phyloP scores from a whole-genome alignment of 1,140 invertebrate genomes.

The Whitmania pigra region DNA sequence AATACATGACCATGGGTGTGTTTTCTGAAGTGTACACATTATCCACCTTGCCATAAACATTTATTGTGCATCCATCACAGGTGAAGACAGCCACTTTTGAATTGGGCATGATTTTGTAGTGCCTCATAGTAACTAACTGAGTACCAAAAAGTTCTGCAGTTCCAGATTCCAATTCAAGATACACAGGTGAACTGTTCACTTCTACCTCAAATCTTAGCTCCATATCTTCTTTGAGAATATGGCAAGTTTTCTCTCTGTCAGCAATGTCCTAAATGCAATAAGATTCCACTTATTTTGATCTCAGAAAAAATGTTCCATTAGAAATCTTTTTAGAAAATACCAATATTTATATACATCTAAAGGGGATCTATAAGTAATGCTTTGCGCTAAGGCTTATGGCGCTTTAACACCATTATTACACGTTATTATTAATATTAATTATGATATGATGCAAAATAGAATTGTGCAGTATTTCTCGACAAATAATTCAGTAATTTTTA shows the following conservation, averaged over 20 bases:
- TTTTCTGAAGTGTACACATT: conserved; percentile 86
- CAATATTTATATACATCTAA: too few relatives aligned
- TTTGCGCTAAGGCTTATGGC: too few relatives aligned
- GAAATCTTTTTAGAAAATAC: too few relatives aligned
- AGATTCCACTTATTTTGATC: too few relatives aligned
- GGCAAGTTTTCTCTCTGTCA: conserved; percentile 26
- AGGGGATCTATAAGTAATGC: too few relatives aligned
- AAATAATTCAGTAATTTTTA: too few relatives aligned
- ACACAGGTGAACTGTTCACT: conserved; percentile 66
- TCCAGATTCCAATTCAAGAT: conserved; percentile 61
- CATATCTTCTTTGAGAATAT: conserved; percentile 67
- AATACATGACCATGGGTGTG: conserved; percentile 86
- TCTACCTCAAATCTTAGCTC: conserved; percentile 89
- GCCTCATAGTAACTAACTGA: conserved; percentile 81
- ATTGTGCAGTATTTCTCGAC: too few relatives aligned
- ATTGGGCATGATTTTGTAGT: conserved; percentile 74
- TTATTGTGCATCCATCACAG: conserved; percentile 78
- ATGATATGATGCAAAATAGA: too few relatives aligned
- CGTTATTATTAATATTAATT: too few relatives aligned
- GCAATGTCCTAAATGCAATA: too few relatives aligned
- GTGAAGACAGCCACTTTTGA: conserved; percentile 91
- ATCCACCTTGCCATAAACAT: conserved; percentile 63
- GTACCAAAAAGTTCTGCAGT: conserved; percentile 92
- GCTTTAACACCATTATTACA: too few relatives aligned
- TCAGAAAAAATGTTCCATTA: too few relatives aligned